These are phyloP conservation scores for Neuroscelio doddi DNA, from an alignment of 2,888 invertebrate species.

Conservation along the genomic window DNA sequence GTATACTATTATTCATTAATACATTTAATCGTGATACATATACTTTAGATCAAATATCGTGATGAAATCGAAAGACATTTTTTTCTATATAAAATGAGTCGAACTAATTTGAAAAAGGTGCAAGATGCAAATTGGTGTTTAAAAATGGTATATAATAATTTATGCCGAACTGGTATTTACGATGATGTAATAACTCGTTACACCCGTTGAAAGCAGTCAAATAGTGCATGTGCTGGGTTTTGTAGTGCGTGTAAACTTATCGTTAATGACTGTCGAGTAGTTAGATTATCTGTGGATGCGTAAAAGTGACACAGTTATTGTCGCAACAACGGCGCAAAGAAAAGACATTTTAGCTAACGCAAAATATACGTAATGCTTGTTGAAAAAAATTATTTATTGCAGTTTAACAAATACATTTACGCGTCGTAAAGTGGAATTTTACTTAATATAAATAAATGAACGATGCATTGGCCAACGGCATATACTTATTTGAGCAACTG, in stretches of 20 bases:
- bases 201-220: slow-evolving; percentile 33
- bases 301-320: slow-evolving; percentile 26
- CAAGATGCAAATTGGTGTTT: slow-evolving; percentile 43
- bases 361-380: not conserved
- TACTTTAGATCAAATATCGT: not conserved
- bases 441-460: slow-evolving; percentile 2
- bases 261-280: slow-evolving; percentile 47
- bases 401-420: slow-evolving; percentile 3
- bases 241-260: slow-evolving; percentile 50
- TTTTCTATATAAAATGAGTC: not conserved
- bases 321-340: slow-evolving; percentile 15
- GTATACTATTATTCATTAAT: too few species aligned
- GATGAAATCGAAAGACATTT: not conserved
- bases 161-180: slow-evolving; percentile 31
- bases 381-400: slow-evolving; percentile 5
- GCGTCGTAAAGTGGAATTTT: slow-evolving; percentile 8
- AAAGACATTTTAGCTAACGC: slow-evolving; percentile 5
- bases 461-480: slow-evolving; percentile 1
- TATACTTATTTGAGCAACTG: not conserved
- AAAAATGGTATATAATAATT: slow-evolving; percentile 39
- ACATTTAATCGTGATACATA: too few species aligned
- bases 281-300: slow-evolving; percentile 35
- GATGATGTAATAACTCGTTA: slow-evolving; percentile 47
- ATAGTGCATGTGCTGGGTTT: slow-evolving; percentile 30
- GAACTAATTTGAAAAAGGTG: not conserved